These are phyloP conservation scores for Cariama cristata DNA, from an alignment of 2,113 vertebrate genomes.

Conservation along the genomic window DNA sequence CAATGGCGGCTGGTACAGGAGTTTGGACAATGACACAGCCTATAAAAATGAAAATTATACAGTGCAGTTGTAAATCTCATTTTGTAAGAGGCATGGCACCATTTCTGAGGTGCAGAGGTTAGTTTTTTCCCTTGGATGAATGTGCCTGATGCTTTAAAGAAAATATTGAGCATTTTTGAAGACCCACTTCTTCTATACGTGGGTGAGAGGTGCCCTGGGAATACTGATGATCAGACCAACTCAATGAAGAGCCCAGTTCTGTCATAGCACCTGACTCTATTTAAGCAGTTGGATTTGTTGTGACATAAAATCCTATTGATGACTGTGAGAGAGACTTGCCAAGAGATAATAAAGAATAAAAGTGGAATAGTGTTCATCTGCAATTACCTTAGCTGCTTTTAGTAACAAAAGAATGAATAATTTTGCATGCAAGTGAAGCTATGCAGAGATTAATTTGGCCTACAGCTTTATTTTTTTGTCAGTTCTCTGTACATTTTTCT, in stretches of 20 bases:
- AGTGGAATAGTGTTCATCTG: constrained; percentile 22
- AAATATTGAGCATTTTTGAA: not conserved
- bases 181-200: rapidly evolving
- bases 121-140: not conserved
- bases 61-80: not conserved
- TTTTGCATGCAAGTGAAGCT: constrained; percentile 33
- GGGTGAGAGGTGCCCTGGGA: not conserved
- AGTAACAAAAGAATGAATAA: constrained; percentile 36
- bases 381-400: constrained; percentile 55
- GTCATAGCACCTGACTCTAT: not conserved
- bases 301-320: constrained; percentile 35
- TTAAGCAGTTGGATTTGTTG: constrained; percentile 6
- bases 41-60: not conserved
- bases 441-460: constrained; percentile 1
- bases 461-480: constrained; percentile 24
- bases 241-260: not conserved
- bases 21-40: not conserved
- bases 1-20: not conserved
- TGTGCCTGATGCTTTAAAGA: not conserved
- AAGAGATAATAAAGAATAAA: constrained; percentile 36
- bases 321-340: not conserved
- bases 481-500: not conserved
- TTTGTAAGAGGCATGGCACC: not conserved
- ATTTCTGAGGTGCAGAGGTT: not conserved
- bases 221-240: not conserved